A percentile compares a stretch with the other conserved stretches of the same genome.
Conservation (phyloP, 2,888 invertebrate species). For the Scaptomyza reducta region DNA sequence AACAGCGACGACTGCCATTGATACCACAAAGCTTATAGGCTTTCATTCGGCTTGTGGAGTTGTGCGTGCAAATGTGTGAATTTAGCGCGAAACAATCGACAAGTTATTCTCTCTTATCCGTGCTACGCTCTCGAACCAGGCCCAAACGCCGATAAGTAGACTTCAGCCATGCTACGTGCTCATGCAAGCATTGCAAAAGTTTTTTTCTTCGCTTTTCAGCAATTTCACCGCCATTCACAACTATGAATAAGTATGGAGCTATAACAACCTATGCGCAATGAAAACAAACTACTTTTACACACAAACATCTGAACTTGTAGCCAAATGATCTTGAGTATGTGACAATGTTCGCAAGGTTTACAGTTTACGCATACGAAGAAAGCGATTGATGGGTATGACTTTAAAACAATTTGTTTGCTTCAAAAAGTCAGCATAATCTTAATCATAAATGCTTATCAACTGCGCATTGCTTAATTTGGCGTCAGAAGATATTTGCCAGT, state of each 20-base stretch:
- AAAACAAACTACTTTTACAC: neutral
- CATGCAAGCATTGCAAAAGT: constrained; percentile 6
- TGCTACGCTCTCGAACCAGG: constrained; percentile 5
- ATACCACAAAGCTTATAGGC: constrained; percentile 12
- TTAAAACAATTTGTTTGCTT: too few species aligned
- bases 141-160: constrained; percentile 51
- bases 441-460: too few species aligned
- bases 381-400: neutral
- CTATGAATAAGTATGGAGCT: too few species aligned
- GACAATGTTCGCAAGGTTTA: neutral
- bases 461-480: neutral
- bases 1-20: constrained; percentile 27
- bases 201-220: too few species aligned
- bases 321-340: neutral
- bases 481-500: neutral
- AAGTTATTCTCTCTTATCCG: constrained; percentile 34
- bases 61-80: constrained; percentile 52
- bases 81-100: constrained; percentile 23
- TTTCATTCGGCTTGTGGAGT: neutral
- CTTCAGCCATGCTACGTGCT: constrained; percentile 48
- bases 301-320: neutral
- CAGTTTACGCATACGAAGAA: neutral
- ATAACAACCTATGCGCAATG: neutral
- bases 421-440: too few species aligned
- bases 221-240: neutral